phyloP scores from a whole-genome alignment of 2,113 vertebrate species.

The Cyphotilapia sp. region DNA sequence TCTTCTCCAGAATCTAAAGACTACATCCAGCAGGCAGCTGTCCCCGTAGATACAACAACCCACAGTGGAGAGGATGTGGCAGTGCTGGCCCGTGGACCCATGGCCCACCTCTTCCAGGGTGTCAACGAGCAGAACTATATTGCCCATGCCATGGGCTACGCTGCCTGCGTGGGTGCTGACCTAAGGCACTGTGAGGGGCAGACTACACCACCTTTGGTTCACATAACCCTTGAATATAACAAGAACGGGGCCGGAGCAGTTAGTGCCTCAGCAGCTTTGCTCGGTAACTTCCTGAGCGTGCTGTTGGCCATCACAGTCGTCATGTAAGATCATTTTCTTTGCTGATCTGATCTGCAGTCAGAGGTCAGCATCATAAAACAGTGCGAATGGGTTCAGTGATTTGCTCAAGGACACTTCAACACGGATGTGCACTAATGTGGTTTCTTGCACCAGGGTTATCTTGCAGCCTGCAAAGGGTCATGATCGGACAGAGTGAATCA shows the following conservation, averaged over 20 bases:
- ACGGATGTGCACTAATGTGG: neutral
- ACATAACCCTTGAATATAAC: neutral
- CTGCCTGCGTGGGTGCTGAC: constrained; percentile 66
- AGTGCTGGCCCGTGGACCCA: constrained; percentile 65
- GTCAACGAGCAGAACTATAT: constrained; percentile 74
- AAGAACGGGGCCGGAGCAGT: neutral
- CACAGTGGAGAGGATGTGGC: constrained; percentile 75
- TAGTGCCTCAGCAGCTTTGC: neutral
- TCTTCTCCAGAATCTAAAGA: constrained; percentile 48
- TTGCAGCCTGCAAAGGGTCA: neutral
- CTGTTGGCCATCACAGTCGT: constrained; percentile 3
- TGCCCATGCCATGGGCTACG: constrained; percentile 70
- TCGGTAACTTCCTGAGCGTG: constrained; percentile 6
- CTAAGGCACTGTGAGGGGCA: constrained; percentile 55
- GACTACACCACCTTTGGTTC: neutral
- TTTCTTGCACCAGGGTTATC: neutral
- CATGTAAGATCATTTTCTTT: neutral
- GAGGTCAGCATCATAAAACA: neutral
- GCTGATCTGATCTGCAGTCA: neutral
- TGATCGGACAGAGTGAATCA: neutral
- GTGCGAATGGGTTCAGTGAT: neutral
- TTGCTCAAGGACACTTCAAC: neutral
- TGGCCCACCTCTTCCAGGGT: constrained; percentile 73
- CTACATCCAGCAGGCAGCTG: constrained; percentile 65
- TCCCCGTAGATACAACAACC: constrained; percentile 51